Percentiles rank a stretch among this genome's conserved stretches.
These are phyloP conservation scores for Natrix natrix DNA, from an alignment of 2,797 vertebrate genomes.

Conservation along the genomic window DNA sequence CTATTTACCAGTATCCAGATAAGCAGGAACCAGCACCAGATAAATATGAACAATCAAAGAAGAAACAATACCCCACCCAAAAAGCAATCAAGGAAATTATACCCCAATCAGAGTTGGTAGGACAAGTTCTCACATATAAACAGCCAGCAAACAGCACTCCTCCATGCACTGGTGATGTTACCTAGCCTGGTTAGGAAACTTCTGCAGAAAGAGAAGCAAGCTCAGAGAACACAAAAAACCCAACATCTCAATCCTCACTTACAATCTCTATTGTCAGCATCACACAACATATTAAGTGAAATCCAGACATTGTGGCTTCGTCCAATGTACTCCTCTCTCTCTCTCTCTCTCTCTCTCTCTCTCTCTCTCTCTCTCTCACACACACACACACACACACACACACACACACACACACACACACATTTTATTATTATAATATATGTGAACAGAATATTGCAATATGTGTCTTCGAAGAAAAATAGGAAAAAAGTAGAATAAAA, in stretches of 20 bases:
- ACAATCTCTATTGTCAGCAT: background rate
- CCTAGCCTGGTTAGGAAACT: background rate
- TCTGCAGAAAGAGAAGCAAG: background rate
- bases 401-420: no score
- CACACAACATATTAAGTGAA: background rate
- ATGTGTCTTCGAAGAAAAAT: background rate
- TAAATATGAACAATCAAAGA: background rate
- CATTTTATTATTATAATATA: background rate
- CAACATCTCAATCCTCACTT: background rate
- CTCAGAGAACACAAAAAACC: background rate
- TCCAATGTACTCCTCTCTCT: background rate
- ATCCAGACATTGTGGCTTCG: background rate
- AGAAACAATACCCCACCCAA: background rate
- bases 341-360: no score
- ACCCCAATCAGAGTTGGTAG: background rate
- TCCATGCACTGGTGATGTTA: background rate
- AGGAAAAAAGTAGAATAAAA: background rate
- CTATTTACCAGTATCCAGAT: background rate
- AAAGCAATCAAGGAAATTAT: background rate
- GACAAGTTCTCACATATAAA: background rate
- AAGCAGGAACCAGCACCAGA: background rate
- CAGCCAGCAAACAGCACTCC: background rate
- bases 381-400: no score
- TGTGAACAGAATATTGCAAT: background rate
- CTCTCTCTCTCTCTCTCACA: no score